A percentile compares a stretch with the other conserved stretches of the same genome.
phyloP scores from a whole-genome alignment of 2,113 vertebrate species.

The Numida meleagris region DNA sequence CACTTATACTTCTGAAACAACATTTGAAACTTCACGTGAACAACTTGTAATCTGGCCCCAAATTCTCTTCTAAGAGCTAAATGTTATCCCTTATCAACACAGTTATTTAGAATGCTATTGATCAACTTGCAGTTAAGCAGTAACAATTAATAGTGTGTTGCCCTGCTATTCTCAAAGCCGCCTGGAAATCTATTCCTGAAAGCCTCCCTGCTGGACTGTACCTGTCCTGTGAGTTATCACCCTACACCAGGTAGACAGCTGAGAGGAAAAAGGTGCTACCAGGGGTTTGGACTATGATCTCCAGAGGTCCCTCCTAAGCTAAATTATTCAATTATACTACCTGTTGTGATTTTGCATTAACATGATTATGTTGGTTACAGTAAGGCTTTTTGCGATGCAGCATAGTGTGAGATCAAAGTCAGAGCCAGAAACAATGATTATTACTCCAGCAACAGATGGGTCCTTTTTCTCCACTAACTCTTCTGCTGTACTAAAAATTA shows the following conservation, averaged over 20 bases:
- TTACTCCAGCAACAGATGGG: background rate
- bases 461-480: background rate
- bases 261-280: background rate
- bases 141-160: background rate
- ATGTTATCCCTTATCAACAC: background rate
- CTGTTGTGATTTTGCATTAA: background rate
- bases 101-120: background rate
- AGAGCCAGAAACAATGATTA: background rate
- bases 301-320: background rate
- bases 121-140: background rate
- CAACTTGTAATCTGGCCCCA: background rate
- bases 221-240: background rate
- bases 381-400: background rate
- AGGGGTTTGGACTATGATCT: background rate
- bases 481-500: background rate
- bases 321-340: background rate
- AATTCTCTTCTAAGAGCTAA: background rate
- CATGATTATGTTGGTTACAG: background rate
- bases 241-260: background rate
- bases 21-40: background rate
- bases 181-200: background rate
- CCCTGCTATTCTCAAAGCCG: background rate
- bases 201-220: background rate
- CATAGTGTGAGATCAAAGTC: background rate
- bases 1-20: background rate